phyloP scores from a whole-genome alignment of 2,797 vertebrate species.

The Halcyon leucocephala region DNA sequence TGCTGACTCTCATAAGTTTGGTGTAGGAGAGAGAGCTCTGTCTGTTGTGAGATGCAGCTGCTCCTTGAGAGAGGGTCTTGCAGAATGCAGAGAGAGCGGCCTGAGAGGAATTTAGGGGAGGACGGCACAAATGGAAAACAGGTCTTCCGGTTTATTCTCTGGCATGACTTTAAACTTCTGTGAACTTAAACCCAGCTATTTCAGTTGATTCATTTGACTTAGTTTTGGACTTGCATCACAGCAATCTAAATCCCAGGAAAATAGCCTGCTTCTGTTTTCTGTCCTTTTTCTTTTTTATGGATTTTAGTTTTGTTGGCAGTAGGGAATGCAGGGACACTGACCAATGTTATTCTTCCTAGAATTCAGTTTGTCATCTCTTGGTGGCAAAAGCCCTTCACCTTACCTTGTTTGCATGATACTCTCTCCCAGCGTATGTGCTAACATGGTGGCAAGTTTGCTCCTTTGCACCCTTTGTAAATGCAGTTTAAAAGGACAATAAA shows the following conservation, averaged over 20 bases:
- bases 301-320: not conserved
- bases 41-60: not conserved
- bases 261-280: not conserved
- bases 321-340: not conserved
- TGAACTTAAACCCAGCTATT: not conserved
- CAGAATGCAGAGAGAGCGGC: not conserved
- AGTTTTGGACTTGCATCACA: not conserved
- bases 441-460: not conserved
- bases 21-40: not conserved
- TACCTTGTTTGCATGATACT: fast-evolving
- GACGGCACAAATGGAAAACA: fast-evolving
- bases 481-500: not conserved
- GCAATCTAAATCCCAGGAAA: not conserved
- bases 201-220: not conserved
- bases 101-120: not conserved
- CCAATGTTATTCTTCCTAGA: not conserved
- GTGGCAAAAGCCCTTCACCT: not conserved
- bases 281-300: not conserved
- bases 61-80: not conserved
- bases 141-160: not conserved
- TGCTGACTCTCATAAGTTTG: not conserved
- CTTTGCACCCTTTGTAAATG: not conserved
- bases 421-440: not conserved
- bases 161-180: not conserved
- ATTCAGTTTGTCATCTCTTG: not conserved